A percentile compares a stretch with the other conserved stretches of the same genome.
These are phyloP conservation scores for Notarius lentiginosus DNA, from an alignment of 2,113 vertebrate genomes.

Conservation along the genomic window DNA sequence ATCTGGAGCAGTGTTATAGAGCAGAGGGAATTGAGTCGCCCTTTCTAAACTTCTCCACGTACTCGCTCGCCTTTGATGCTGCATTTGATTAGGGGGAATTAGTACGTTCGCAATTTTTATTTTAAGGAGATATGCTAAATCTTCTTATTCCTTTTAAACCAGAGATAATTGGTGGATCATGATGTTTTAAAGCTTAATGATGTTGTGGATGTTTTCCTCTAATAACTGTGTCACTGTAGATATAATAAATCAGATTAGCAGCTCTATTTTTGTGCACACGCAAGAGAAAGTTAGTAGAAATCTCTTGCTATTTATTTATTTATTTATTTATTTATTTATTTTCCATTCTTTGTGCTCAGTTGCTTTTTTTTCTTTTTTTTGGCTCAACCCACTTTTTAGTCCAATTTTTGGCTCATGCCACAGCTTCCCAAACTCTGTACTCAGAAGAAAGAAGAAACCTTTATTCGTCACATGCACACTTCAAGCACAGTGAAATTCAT, in stretches of 20 bases:
- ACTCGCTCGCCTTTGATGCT: constrained; percentile 26
- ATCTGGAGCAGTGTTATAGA: constrained; percentile 38
- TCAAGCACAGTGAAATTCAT: too few relatives aligned
- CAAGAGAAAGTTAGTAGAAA: background rate
- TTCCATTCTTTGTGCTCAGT: background rate
- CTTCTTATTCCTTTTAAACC: background rate
- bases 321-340: too few relatives aligned
- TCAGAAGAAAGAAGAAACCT: background rate
- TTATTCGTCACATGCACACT: too few relatives aligned
- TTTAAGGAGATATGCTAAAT: background rate
- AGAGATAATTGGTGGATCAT: background rate
- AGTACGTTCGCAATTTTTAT: background rate
- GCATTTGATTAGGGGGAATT: background rate
- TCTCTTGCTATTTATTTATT: background rate
- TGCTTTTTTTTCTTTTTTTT: background rate
- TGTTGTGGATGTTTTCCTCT: constrained; percentile 4
- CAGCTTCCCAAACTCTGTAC: background rate
- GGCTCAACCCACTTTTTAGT: background rate
- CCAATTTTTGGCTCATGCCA: background rate
- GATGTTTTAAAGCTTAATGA: background rate
- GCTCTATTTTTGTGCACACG: background rate
- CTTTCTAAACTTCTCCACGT: constrained; percentile 11
- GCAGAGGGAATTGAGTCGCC: constrained; percentile 41
- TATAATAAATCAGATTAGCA: background rate
- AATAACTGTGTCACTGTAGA: background rate